These are phyloP conservation scores for Sphenopsis melanotis DNA, from an alignment of 2,797 vertebrate genomes.

Conservation along the genomic window DNA sequence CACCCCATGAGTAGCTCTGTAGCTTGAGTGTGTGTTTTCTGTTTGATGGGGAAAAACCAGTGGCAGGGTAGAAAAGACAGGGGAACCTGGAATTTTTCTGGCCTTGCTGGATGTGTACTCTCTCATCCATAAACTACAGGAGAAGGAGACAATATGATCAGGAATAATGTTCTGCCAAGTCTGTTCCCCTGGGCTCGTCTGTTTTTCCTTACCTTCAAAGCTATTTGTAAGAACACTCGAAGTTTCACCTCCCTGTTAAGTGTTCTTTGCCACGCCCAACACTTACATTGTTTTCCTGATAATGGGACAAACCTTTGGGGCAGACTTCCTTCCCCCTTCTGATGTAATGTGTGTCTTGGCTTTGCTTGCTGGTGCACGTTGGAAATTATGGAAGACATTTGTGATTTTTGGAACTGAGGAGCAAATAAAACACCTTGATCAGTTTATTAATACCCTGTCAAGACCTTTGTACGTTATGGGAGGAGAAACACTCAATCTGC, in stretches of 20 bases:
- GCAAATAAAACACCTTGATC: not conserved
- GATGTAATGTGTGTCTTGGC: not conserved
- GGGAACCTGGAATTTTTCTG: not conserved
- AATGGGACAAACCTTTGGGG: not conserved
- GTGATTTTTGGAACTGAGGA: not conserved
- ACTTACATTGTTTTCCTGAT: not conserved
- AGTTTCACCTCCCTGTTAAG: not conserved
- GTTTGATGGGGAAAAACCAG: not conserved
- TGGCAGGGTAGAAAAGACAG: not conserved
- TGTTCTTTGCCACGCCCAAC: not conserved
- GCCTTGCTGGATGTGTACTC: not conserved
- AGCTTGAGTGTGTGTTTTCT: not conserved
- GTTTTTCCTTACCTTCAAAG: not conserved
- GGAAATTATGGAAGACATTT: not conserved
- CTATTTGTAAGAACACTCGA: not conserved
- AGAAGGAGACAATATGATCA: not conserved
- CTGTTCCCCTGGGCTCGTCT: not conserved
- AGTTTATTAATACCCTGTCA: not conserved
- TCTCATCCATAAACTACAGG: not conserved
- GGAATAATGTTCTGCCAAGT: not conserved
- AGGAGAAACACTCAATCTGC: not conserved
- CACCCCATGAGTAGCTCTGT: accelerated
- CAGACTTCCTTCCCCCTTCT: not conserved
- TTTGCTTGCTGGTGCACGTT: not conserved
- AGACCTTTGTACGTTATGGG: not conserved